Conservation (phyloP, 2,113 vertebrate genomes). For the Phoenicopterus ruber region DNA sequence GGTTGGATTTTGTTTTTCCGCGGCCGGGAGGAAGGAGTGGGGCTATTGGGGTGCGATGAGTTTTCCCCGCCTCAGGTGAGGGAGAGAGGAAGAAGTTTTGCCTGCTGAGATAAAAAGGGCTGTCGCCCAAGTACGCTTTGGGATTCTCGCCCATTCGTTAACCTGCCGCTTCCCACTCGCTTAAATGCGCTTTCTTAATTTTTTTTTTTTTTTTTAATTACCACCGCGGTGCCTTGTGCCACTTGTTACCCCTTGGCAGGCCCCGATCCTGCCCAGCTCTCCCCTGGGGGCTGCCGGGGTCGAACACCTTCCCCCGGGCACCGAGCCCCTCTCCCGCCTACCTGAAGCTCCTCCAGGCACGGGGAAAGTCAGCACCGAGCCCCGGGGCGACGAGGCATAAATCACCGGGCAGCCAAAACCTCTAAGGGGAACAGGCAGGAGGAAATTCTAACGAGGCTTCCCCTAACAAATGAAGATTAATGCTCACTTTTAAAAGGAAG, state of each 20-base stretch:
- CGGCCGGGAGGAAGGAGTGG: not conserved
- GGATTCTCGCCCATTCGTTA: not conserved
- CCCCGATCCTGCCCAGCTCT: not conserved
- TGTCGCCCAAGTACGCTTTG: not conserved
- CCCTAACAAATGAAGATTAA: conserved; percentile 39
- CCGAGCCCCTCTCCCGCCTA: not conserved
- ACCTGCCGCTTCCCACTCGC: not conserved
- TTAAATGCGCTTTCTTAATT: not conserved
- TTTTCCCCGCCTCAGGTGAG: not conserved
- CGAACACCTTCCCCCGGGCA: not conserved
- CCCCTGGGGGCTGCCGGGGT: not conserved
- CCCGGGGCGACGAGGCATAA: not conserved
- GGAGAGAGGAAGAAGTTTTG: not conserved
- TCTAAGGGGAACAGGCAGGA: not conserved
- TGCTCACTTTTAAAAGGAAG: not conserved
- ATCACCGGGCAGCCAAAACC: not conserved
- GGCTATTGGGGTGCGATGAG: not conserved
- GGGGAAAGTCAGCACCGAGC: not conserved
- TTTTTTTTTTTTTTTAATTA: not conserved
- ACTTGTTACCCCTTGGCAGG: not conserved
- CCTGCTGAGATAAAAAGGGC: not conserved
- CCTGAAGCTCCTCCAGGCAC: not conserved
- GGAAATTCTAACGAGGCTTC: not conserved
- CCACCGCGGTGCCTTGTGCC: not conserved
- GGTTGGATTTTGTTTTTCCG: not conserved